These are phyloP conservation scores for Hofmannophila pseudospretella DNA, from an alignment of 2,888 invertebrate genomes.

Conservation along the genomic window DNA sequence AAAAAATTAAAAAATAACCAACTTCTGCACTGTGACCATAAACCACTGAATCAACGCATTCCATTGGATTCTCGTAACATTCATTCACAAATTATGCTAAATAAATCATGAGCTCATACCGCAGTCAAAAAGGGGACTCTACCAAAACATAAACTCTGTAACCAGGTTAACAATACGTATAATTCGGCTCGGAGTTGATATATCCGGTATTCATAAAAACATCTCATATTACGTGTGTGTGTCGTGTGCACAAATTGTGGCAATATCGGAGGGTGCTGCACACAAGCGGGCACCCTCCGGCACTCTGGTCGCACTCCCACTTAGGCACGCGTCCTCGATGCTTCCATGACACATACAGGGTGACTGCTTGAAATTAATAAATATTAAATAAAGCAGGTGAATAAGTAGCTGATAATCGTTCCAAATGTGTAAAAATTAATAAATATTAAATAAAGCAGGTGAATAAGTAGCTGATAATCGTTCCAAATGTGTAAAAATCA, in stretches of 20 bases:
- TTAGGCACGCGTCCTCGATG: slow-evolving; percentile 38
- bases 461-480: too few species aligned
- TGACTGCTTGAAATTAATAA: too few species aligned
- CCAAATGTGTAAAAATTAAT: too few species aligned
- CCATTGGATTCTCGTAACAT: too few species aligned
- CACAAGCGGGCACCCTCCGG: slow-evolving; percentile 18
- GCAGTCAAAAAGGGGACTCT: not conserved
- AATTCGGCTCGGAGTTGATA: slow-evolving; percentile 19
- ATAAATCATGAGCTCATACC: slow-evolving; percentile 1
- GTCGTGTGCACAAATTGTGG: slow-evolving; percentile 12
- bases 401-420: too few species aligned
- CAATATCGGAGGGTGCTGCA: slow-evolving; percentile 16
- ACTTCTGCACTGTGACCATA: too few species aligned
- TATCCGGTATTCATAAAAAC: slow-evolving; percentile 34
- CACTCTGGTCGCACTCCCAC: slow-evolving; percentile 28
- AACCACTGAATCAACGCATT: too few species aligned
- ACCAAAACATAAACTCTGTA: slow-evolving; percentile 6
- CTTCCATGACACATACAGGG: slow-evolving; percentile 6
- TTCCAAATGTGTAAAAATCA: too few species aligned
- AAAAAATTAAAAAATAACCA: too few species aligned
- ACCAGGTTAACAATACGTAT: slow-evolving; percentile 14
- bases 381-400: too few species aligned
- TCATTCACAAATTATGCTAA: not conserved
- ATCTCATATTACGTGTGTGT: slow-evolving; percentile 21
- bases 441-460: too few species aligned